Base-by-base conservation (phyloP, 2,888 invertebrate species). In the Azorinus chamasolen region DNA sequence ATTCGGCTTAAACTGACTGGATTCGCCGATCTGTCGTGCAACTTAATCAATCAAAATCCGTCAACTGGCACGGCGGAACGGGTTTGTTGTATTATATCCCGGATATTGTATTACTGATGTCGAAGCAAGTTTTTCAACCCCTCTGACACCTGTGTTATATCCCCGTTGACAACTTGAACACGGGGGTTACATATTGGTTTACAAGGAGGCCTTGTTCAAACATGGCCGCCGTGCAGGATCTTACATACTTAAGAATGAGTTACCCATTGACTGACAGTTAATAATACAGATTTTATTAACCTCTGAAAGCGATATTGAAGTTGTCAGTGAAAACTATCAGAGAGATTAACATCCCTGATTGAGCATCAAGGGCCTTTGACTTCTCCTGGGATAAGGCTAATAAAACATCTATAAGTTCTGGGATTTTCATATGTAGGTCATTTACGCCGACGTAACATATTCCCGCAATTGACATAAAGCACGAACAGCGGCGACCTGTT, bases 171-270 rank as follows among this genome's bases (percentile, higher is more conserved):
- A 79, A 79, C 75, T 75, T 79, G 65, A 79, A 79, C 75, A 79
- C 64, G 75, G 79, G 74, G 75, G 79, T 75, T 79, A 79, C 79
- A 79, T 79, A 79, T 79, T 74, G 79, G 75, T 79, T 79, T 79
- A 79, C 79, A 79, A 41, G 75, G 72, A 72, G 59, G 54, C 57
- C 63, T 66, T 75, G 79, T 72, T 72, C 79, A 79, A 79, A 79
- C 75, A 79, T 72, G 74, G 74, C 68, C 62, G 71, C 63, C 43
- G 32, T 18, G 46, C 63, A 57, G 39, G 70, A 48, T 70, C 10
- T 70, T 62, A 62, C 62, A 57, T 53, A 62, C 57, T 50, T 48
- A 63, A 71, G 63, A 55, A 57, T 27, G 51, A 51, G 22, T 51
- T 41, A 46, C 16, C 18, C 55, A 46, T 8, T 64, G 71, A 71